phyloP scores from a whole-genome alignment of 1,140 invertebrate genomes.

The Polypedilum pembai region DNA sequence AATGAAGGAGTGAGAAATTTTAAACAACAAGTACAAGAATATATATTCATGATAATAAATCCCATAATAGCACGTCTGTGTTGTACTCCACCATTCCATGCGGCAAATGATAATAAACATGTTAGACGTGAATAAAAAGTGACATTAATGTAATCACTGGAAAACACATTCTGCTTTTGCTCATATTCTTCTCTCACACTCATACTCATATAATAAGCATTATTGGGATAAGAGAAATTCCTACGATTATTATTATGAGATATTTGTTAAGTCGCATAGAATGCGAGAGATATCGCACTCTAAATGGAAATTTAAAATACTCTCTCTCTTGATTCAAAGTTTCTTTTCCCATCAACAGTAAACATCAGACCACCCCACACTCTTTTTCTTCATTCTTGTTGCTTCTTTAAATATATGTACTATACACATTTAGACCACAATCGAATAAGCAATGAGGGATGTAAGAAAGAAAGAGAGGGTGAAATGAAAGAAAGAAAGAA shows the following conservation, averaged over 20 bases:
- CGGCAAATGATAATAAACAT: slow-evolving; percentile 21
- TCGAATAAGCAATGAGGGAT: too few relatives aligned
- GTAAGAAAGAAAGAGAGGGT: too few relatives aligned
- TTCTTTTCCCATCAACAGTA: not conserved
- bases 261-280: slow-evolving; percentile 7
- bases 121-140: slow-evolving; percentile 25
- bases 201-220: not conserved
- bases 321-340: slow-evolving; percentile 7
- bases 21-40: not conserved
- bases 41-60: slow-evolving; percentile 8
- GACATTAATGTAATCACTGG: slow-evolving; percentile 25
- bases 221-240: not conserved
- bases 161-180: slow-evolving; percentile 21
- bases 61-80: slow-evolving; percentile 23
- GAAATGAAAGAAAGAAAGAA: too few relatives aligned
- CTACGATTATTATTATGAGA: slow-evolving; percentile 8
- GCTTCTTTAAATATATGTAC: not conserved
- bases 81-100: not conserved
- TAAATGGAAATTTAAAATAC: slow-evolving; percentile 3
- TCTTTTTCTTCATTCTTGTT: not conserved
- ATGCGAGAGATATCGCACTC: not conserved
- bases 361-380: not conserved
- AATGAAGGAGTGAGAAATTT: not conserved
- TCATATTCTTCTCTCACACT: not conserved
- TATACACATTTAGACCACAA: not conserved